Evolutionary conservation across 2,113 vertebrate genomes (phyloP).

Genomic region (Trematocara macrostoma): DNA sequence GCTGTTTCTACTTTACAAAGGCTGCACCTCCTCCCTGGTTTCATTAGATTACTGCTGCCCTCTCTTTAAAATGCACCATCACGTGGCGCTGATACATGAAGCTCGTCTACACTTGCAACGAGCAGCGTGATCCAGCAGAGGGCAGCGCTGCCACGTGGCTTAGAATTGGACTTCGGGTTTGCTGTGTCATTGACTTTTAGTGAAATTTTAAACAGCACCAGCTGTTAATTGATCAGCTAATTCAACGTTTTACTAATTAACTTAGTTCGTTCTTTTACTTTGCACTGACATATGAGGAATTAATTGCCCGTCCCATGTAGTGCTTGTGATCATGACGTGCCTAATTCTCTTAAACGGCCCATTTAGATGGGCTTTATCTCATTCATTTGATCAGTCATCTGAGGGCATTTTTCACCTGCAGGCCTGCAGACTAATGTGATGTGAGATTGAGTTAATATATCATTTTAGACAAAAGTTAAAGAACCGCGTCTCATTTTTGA

Average conservation of each 20-base stretch:
- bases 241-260: background rate
- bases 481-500: background rate
- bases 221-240: background rate
- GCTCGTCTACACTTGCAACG: background rate
- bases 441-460: background rate
- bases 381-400: background rate
- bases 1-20: background rate
- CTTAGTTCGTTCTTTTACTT: background rate
- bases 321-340: background rate
- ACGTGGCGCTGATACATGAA: background rate
- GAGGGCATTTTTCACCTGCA: background rate
- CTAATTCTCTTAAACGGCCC: conserved; percentile 16
- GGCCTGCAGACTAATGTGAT: background rate
- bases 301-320: background rate
- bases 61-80: background rate
- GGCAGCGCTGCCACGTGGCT: background rate
- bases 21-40: background rate
- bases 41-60: background rate
- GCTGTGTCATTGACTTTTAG: background rate
- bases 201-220: background rate
- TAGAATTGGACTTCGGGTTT: rapidly evolving
- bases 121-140: background rate
- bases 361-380: background rate
- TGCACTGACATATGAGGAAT: background rate
- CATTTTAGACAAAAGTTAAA: background rate